A percentile compares a stretch with the other conserved stretches of the same genome.
Conservation (phyloP, 1,140 invertebrate genomes). For the Drosophila cardini region DNA sequence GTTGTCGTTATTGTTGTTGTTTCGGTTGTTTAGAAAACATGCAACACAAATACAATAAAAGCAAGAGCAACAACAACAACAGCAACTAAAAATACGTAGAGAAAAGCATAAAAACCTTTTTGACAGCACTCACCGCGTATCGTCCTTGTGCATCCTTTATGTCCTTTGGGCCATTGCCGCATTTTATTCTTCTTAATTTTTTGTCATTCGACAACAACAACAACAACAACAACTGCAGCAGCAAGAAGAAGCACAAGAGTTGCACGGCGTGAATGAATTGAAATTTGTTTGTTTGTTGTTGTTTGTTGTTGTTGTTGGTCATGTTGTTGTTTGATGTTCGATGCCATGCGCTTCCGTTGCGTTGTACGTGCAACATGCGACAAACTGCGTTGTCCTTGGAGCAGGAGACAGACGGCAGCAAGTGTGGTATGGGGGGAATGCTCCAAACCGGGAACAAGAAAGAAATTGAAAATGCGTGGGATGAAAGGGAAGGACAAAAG, state of each 20-base stretch:
- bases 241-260: conserved; percentile 29
- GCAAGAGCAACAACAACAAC: background rate
- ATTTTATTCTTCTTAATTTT: conserved; percentile 45
- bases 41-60: conserved; percentile 20
- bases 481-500: background rate
- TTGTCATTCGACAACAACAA: conserved; percentile 28
- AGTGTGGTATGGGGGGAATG: too few relatives aligned
- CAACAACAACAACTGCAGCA: conserved; percentile 18
- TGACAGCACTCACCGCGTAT: conserved; percentile 60
- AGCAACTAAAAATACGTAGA: background rate
- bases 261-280: conserved; percentile 68
- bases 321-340: conserved; percentile 77
- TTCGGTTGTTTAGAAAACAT: conserved; percentile 79
- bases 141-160: conserved; percentile 53
- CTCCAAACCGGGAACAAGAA: too few relatives aligned
- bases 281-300: conserved; percentile 64
- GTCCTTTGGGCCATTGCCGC: background rate
- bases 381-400: background rate
- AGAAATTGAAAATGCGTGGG: background rate
- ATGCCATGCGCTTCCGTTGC: conserved; percentile 59
- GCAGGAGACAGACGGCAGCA: background rate
- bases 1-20: conserved; percentile 54
- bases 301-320: conserved; percentile 46
- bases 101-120: conserved; percentile 54
- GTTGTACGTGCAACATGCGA: conserved; percentile 55